These are phyloP conservation scores for Calycopis cecrops DNA, from an alignment of 1,140 invertebrate species.

Conservation along the genomic window DNA sequence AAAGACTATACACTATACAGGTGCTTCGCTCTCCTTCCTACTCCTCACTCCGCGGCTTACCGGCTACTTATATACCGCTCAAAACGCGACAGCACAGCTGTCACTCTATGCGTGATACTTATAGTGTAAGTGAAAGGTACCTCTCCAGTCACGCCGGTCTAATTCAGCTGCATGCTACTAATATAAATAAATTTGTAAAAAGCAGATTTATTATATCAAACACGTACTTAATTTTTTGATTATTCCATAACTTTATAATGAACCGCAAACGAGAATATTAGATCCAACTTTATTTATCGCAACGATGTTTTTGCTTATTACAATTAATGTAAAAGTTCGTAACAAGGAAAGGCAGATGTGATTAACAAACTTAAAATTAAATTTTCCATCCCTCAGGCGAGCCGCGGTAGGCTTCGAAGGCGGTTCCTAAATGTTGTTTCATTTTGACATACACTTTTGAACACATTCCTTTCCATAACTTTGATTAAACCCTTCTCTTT, in stretches of 20 bases:
- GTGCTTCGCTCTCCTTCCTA: no score
- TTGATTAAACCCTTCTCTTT: not conserved
- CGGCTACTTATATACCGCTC: no score
- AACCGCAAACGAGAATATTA: not conserved
- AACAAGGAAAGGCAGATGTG: constrained; percentile 37
- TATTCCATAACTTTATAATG: no score
- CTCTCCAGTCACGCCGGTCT: no score
- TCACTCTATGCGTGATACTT: no score
- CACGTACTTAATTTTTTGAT: no score
- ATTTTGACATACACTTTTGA: constrained; percentile 12
- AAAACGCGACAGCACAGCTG: no score
- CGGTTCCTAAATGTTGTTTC: constrained; percentile 41
- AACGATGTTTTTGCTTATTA: constrained; percentile 3
- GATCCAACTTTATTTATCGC: not conserved
- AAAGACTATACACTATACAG: no score
- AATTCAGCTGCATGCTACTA: no score
- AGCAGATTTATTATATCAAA: no score
- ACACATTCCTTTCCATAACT: not conserved
- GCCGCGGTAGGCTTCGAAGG: constrained; percentile 32
- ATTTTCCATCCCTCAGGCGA: constrained; percentile 38
- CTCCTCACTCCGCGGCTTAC: no score
- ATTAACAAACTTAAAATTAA: constrained; percentile 44
- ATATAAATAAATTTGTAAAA: not conserved
- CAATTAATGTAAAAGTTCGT: constrained; percentile 19
- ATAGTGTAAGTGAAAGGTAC: not conserved